These are phyloP conservation scores for Eidolon dupreanum DNA, from an alignment of 2,797 vertebrate genomes.

Conservation along the genomic window DNA sequence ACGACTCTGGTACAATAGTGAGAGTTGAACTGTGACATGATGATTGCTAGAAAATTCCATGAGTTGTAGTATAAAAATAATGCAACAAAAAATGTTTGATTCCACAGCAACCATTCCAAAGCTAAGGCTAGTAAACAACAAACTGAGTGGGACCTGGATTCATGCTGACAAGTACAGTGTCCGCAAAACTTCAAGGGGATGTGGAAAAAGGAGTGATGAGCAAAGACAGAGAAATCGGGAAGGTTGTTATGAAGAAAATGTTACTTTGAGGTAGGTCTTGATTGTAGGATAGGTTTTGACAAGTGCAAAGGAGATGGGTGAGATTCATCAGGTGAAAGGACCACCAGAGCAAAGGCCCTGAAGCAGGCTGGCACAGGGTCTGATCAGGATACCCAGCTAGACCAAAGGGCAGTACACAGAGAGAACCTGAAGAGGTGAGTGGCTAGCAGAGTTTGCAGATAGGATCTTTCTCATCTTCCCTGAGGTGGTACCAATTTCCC, in stretches of 20 bases:
- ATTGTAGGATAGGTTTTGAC: neutral
- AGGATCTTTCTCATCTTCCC: neutral
- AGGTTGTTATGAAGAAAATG: neutral
- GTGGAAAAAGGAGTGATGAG: neutral
- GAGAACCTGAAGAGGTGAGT: neutral
- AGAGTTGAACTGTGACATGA: neutral
- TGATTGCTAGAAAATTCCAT: neutral
- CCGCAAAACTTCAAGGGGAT: neutral
- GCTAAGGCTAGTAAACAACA: neutral
- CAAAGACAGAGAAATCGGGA: neutral
- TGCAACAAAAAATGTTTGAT: neutral
- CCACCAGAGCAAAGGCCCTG: neutral
- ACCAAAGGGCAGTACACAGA: neutral
- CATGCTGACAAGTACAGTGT: neutral
- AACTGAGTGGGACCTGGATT: neutral
- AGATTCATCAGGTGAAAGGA: neutral
- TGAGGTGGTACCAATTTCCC: neutral
- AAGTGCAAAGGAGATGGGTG: neutral
- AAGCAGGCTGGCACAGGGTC: neutral
- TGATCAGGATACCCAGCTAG: neutral
- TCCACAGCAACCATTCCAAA: conserved; percentile 5
- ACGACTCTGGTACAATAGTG: neutral
- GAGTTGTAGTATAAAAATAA: conserved; percentile 38
- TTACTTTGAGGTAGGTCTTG: neutral
- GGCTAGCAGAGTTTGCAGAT: neutral